Percentiles rank a stretch among this genome's conserved stretches.
Evolutionary conservation across 2,797 vertebrate species (phyloP).

Genomic region (Anguilla anguilla): DNA sequence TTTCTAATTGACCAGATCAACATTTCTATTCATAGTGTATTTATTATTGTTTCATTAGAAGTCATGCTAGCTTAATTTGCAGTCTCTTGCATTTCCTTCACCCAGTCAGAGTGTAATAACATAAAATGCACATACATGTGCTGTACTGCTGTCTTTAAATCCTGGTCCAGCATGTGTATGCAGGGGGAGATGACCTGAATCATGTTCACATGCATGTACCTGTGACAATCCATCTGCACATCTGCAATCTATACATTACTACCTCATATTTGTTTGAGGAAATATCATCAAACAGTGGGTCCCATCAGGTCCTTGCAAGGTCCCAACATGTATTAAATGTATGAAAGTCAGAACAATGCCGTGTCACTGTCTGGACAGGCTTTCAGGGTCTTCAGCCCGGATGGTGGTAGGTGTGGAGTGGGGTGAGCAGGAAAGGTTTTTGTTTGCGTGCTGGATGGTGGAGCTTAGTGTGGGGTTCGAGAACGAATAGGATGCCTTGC

Average conservation of each 20-base stretch:
- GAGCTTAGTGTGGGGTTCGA: neutral
- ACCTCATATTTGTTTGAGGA: too few relatives aligned
- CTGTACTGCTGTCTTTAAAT: neutral
- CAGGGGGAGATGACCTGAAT: neutral
- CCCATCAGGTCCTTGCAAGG: neutral
- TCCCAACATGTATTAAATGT: neutral
- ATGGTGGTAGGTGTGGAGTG: neutral
- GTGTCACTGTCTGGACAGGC: neutral
- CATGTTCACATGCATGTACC: neutral
- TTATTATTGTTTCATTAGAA: neutral
- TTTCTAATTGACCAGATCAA: conserved; percentile 11
- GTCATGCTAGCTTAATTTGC: neutral
- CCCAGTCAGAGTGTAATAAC: too few relatives aligned
- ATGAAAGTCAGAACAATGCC: neutral
- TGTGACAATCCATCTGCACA: neutral
- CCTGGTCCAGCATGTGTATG: neutral
- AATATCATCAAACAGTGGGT: neutral
- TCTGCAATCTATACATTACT: too few relatives aligned
- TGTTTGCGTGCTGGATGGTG: neutral
- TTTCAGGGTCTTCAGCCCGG: neutral
- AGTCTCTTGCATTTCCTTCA: too few relatives aligned
- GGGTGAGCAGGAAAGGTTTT: conserved; percentile 5
- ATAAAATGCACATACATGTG: neutral
- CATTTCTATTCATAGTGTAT: neutral
- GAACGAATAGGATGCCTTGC: neutral